A percentile compares a stretch with the other conserved stretches of the same genome.
phyloP scores from a whole-genome alignment of 1,140 invertebrate species.

The Sminthurides bifidus region DNA sequence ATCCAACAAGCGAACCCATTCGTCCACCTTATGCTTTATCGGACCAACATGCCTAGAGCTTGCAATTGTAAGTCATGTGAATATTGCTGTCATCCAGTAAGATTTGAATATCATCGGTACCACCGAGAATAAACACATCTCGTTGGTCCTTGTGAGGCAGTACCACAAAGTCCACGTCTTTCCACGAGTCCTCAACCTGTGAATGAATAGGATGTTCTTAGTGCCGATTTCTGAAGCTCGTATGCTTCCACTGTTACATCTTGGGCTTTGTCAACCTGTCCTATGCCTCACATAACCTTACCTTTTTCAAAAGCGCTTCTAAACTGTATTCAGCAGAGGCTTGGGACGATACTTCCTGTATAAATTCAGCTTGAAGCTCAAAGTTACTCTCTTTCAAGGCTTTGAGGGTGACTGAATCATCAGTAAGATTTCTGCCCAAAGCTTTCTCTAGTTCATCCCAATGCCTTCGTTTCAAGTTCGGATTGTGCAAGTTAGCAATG shows the following conservation, averaged over 20 bases:
- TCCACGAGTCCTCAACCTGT: constrained; percentile 66
- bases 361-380: constrained; percentile 54
- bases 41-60: constrained; percentile 70
- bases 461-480: constrained; percentile 58
- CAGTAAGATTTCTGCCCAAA: constrained; percentile 53
- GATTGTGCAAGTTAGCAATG: constrained; percentile 61
- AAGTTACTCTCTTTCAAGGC: constrained; percentile 55
- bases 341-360: constrained; percentile 69
- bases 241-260: too few relatives aligned
- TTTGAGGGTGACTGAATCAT: constrained; percentile 48
- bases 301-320: constrained; percentile 63
- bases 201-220: too few relatives aligned
- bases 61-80: constrained; percentile 67
- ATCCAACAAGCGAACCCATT: constrained; percentile 62
- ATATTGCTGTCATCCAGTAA: constrained; percentile 73
- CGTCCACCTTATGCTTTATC: constrained; percentile 64
- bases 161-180: constrained; percentile 59
- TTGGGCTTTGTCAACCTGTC: constrained; percentile 38
- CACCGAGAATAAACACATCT: constrained; percentile 68
- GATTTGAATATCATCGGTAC: constrained; percentile 68
- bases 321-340: constrained; percentile 72
- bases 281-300: constrained; percentile 41
- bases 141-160: constrained; percentile 63
- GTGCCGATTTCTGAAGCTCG: too few relatives aligned
- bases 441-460: constrained; percentile 68